Conservation (phyloP, 1,140 invertebrate genomes). For the Caligus rogercresseyi region DNA sequence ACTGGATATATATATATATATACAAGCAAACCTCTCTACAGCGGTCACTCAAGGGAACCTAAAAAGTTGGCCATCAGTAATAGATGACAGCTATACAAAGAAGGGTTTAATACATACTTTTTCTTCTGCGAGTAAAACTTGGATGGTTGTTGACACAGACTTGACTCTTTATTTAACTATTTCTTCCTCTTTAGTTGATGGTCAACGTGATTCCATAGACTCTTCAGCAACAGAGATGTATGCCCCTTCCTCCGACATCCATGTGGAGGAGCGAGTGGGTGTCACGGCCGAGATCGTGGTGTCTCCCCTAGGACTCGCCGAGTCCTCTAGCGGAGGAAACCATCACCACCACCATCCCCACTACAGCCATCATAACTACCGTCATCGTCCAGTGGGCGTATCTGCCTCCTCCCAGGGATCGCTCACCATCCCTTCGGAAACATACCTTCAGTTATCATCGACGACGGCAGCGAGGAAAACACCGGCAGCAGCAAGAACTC, state of each 20-base stretch:
- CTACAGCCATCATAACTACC: not conserved
- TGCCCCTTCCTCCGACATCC: not conserved
- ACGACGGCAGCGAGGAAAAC: not conserved
- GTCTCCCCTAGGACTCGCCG: not conserved
- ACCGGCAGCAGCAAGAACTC: not conserved
- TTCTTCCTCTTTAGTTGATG: too few relatives aligned
- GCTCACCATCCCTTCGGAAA: not conserved
- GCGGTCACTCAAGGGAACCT: too few relatives aligned
- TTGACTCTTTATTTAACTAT: too few relatives aligned
- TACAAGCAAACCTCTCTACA: too few relatives aligned
- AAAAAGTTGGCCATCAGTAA: too few relatives aligned
- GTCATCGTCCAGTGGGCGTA: not conserved
- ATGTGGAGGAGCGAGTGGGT: not conserved
- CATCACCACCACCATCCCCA: not conserved
- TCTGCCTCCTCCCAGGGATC: not conserved
- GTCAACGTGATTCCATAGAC: not conserved
- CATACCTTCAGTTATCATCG: not conserved
- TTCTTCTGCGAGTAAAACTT: too few relatives aligned
- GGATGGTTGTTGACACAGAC: too few relatives aligned
- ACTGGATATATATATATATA: too few relatives aligned
- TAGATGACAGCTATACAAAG: too few relatives aligned
- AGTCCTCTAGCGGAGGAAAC: too few relatives aligned
- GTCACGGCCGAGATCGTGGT: not conserved
- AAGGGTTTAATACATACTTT: too few relatives aligned
- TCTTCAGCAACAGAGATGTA: not conserved